Conservation (phyloP, 2,113 vertebrate genomes). For the Sapayoa aenigma region DNA sequence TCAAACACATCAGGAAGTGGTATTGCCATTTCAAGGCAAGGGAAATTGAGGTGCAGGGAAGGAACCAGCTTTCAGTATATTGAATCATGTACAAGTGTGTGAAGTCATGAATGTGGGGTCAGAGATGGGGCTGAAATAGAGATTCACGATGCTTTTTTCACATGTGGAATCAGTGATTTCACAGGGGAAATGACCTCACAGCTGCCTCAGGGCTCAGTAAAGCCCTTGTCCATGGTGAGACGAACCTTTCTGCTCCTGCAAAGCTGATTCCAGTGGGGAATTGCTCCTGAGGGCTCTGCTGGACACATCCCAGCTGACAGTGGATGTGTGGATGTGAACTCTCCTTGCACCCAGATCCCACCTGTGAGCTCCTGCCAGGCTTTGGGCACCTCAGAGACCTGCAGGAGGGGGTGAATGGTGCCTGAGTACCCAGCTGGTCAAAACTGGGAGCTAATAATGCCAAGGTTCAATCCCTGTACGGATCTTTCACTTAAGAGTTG, state of each 20-base stretch:
- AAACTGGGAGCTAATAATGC: too few relatives aligned
- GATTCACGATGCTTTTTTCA: background rate
- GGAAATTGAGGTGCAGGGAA: background rate
- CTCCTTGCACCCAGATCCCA: too few relatives aligned
- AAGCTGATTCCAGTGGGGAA: background rate
- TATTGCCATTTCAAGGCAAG: background rate
- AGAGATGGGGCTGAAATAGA: background rate
- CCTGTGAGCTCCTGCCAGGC: background rate
- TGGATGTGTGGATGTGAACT: fast-evolving
- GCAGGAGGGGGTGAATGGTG: background rate
- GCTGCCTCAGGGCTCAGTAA: background rate
- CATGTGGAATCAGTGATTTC: too few relatives aligned
- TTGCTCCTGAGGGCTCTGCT: background rate
- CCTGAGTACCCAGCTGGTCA: too few relatives aligned
- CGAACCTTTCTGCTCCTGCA: background rate
- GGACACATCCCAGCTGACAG: background rate
- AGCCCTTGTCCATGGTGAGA: background rate
- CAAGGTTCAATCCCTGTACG: too few relatives aligned
- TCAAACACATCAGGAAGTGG: background rate
- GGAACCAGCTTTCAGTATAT: background rate
- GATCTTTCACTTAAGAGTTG: too few relatives aligned
- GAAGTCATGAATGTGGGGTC: background rate
- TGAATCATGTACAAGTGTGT: background rate
- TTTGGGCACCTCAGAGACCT: background rate
- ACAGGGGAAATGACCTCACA: fast-evolving